Conservation (phyloP, 2,888 invertebrate genomes). For the Athetis lepigone region DNA sequence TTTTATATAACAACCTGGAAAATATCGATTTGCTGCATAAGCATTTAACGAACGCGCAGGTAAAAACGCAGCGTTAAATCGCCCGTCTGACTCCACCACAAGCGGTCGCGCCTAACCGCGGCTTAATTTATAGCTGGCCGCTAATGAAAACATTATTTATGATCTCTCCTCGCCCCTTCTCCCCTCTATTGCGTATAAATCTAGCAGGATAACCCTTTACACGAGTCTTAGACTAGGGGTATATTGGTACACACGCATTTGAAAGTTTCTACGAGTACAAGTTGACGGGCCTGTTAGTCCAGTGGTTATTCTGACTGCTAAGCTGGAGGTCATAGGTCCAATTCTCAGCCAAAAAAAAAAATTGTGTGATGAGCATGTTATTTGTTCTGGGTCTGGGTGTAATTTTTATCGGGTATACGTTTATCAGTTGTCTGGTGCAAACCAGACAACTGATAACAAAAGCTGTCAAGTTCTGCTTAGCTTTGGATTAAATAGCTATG, state of each 20-base stretch:
- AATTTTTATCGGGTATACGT: too few relatives aligned
- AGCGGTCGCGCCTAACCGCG: conserved; percentile 41
- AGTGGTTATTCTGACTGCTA: too few relatives aligned
- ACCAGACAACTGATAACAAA: too few relatives aligned
- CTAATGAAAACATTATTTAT: conserved; percentile 77
- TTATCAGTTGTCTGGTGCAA: too few relatives aligned
- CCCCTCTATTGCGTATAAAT: conserved; percentile 46
- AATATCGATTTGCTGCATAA: not conserved
- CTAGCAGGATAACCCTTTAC: conserved; percentile 42
- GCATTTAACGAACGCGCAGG: not conserved
- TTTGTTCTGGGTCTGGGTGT: too few relatives aligned
- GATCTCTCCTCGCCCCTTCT: conserved; percentile 37
- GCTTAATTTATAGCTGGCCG: conserved; percentile 69
- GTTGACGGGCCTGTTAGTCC: too few relatives aligned
- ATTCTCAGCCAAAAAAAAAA: too few relatives aligned
- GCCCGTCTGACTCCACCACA: conserved; percentile 23
- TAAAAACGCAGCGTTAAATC: conserved; percentile 13
- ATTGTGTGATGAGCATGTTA: too few relatives aligned
- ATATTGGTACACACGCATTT: conserved; percentile 35
- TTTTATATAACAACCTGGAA: too few relatives aligned
- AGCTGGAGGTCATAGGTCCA: too few relatives aligned
- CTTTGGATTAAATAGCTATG: too few relatives aligned
- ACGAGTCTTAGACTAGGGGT: conserved; percentile 8
- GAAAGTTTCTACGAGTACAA: conserved; percentile 18
- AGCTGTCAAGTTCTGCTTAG: too few relatives aligned